phyloP scores from a whole-genome alignment of 2,113 vertebrate genomes.

The Solea senegalensis region DNA sequence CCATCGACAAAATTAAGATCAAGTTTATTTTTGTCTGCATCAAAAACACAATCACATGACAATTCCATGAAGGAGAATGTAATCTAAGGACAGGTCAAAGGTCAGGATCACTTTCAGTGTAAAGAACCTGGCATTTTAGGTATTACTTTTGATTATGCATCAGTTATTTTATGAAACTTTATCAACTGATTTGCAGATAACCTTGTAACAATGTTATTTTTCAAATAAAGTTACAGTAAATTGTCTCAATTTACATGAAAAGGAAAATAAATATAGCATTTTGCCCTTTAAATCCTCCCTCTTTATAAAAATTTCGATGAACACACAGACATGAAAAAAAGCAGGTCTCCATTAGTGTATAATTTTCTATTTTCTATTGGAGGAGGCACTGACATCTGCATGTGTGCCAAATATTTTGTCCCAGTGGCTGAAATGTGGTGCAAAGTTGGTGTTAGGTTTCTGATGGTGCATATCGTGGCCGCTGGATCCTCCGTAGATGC shows the following conservation, averaged over 20 bases:
- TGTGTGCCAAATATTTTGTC: slow-evolving; percentile 78
- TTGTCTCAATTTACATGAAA: background rate
- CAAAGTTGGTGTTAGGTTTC: slow-evolving; percentile 77
- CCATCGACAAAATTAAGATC: no score
- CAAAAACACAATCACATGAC: background rate
- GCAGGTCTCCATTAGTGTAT: background rate
- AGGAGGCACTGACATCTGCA: slow-evolving; percentile 61
- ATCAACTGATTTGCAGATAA: background rate
- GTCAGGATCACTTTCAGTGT: slow-evolving; percentile 26
- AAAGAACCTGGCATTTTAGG: background rate
- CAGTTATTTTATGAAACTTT: background rate
- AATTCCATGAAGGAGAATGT: slow-evolving; percentile 21
- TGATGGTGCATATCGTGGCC: slow-evolving; percentile 78
- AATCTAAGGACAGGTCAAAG: background rate
- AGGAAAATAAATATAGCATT: background rate
- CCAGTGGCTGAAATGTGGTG: slow-evolving; percentile 80
- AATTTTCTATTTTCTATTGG: slow-evolving; percentile 14
- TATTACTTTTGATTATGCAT: background rate
- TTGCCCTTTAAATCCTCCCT: no score
- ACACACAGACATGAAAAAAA: background rate
- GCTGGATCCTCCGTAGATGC: slow-evolving; percentile 77
- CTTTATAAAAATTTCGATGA: background rate
- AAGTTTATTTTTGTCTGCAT: background rate
- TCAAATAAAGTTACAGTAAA: background rate
- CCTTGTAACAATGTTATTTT: background rate